Evolutionary conservation across 2,797 vertebrate genomes (phyloP).

Genomic region (Limosa lapponica): DNA sequence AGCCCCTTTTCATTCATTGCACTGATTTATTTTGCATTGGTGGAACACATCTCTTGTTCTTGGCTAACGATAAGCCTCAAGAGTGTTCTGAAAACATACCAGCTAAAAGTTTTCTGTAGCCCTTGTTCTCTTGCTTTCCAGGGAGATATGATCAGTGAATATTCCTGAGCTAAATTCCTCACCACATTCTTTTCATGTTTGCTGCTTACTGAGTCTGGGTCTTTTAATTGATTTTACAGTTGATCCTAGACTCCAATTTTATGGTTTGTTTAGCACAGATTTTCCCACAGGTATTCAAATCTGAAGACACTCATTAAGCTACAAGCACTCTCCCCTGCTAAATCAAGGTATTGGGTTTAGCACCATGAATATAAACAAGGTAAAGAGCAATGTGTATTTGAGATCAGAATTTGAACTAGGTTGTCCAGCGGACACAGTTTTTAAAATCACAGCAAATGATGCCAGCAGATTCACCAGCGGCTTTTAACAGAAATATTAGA

Average conservation of each 20-base stretch:
- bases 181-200: background rate
- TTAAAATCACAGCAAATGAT: background rate
- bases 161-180: background rate
- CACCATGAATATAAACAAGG: background rate
- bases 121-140: background rate
- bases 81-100: background rate
- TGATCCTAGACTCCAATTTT: background rate
- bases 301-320: background rate
- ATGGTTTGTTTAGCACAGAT: background rate
- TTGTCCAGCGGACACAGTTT: background rate
- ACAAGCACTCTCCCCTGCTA: background rate
- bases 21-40: slow-evolving; percentile 4
- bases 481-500: background rate
- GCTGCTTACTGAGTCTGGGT: background rate
- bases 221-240: background rate
- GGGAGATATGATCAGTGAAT: background rate
- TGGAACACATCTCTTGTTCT: background rate
- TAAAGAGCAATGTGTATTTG: background rate
- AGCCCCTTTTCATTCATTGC: background rate
- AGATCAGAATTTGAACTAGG: background rate
- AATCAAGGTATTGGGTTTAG: background rate
- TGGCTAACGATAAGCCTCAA: background rate
- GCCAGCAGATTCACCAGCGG: background rate
- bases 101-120: background rate
- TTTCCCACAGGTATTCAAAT: background rate